phyloP scores from a whole-genome alignment of 2,113 vertebrate species.

The Microtus oregoni region DNA sequence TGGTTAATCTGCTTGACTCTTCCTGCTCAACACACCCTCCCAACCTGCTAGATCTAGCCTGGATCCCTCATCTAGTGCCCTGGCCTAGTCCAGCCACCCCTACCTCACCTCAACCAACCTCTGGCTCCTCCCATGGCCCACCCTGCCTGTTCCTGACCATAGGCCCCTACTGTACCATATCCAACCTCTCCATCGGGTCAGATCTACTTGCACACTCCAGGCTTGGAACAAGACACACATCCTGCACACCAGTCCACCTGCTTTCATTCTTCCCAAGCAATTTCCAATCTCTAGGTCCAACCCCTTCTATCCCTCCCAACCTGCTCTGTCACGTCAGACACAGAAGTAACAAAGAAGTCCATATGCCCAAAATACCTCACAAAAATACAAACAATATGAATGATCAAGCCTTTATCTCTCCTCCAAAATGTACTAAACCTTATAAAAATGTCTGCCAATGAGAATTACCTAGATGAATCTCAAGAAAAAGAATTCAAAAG shows the following conservation, averaged over 20 bases:
- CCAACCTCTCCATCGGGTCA: neutral
- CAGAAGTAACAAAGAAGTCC: neutral
- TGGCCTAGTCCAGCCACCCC: neutral
- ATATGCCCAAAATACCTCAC: neutral
- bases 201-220: no score
- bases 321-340: neutral
- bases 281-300: neutral
- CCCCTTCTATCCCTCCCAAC: neutral
- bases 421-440: neutral
- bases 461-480: neutral
- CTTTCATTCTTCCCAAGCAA: neutral
- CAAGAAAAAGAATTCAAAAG: neutral
- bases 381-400: neutral
- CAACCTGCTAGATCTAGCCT: neutral
- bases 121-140: neutral
- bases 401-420: neutral
- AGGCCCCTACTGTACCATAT: no score
- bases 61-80: neutral
- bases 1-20: neutral
- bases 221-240: neutral
- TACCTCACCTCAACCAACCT: neutral
- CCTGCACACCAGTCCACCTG: neutral
- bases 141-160: neutral
- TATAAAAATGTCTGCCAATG: neutral
- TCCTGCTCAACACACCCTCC: neutral